phyloP scores from a whole-genome alignment of 2,888 invertebrate species.

The Caenorhabditis sinica region DNA sequence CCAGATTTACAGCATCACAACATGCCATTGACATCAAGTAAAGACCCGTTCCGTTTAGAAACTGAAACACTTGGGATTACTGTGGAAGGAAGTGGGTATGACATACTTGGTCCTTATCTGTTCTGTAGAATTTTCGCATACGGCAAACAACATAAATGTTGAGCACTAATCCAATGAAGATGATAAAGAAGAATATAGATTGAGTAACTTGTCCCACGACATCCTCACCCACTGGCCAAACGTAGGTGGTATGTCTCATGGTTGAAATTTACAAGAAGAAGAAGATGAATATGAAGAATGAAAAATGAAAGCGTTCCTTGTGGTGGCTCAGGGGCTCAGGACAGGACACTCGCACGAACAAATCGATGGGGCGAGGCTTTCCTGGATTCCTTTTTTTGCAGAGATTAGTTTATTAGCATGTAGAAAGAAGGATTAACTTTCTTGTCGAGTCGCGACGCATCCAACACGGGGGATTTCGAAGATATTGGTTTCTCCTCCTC shows the following conservation, averaged over 20 bases:
- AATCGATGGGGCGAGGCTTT: conserved; percentile 6
- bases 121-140: conserved; percentile 68
- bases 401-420: conserved; percentile 47
- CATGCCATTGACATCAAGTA: conserved; percentile 77
- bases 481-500: conserved; percentile 48
- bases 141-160: conserved; percentile 77
- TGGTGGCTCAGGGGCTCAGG: neutral
- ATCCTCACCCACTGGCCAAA: conserved; percentile 15
- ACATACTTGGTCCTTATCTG: conserved; percentile 77
- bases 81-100: too few relatives aligned
- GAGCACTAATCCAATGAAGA: conserved; percentile 71
- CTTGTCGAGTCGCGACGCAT: conserved; percentile 39
- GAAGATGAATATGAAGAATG: neutral
- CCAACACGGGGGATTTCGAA: conserved; percentile 43
- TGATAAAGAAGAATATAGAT: conserved; percentile 60
- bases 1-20: conserved; percentile 74
- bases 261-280: neutral
- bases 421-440: conserved; percentile 43
- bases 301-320: neutral
- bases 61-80: conserved; percentile 68
- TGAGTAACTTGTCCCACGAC: conserved; percentile 42
- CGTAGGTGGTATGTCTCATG: conserved; percentile 15
- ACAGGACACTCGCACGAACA: conserved; percentile 16
- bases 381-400: conserved; percentile 28
- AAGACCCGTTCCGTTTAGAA: conserved; percentile 61